Evolutionary conservation across 1,140 invertebrate species (phyloP).

Genomic region (Oryctes rhinoceros): DNA sequence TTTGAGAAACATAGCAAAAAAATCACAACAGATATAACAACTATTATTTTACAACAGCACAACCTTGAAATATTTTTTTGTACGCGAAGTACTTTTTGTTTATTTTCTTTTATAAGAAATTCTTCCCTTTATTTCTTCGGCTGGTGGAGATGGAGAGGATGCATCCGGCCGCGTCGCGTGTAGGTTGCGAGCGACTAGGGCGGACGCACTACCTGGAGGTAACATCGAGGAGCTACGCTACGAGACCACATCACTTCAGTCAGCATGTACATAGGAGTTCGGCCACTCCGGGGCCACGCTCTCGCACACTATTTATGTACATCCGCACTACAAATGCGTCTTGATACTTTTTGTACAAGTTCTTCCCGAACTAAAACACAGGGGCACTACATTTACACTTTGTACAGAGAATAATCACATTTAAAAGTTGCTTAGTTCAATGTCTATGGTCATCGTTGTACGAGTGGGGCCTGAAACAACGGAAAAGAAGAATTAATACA

Average conservation of each 20-base stretch:
- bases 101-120: conserved; percentile 50
- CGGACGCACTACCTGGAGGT: conserved; percentile 49
- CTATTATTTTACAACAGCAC: conserved; percentile 59
- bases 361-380: conserved; percentile 60
- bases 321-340: conserved; percentile 58
- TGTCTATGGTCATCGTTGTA: conserved; percentile 60
- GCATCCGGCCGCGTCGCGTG: conserved; percentile 41
- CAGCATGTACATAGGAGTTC: conserved; percentile 46
- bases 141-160: conserved; percentile 40
- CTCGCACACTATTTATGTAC: conserved; percentile 55
- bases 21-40: conserved; percentile 60
- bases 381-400: conserved; percentile 63
- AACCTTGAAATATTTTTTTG: conserved; percentile 58
- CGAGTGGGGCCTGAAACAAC: conserved; percentile 57
- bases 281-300: conserved; percentile 51
- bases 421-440: conserved; percentile 62
- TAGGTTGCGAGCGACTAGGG: conserved; percentile 21
- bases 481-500: conserved; percentile 15
- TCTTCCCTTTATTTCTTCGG: conserved; percentile 35
- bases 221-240: conserved; percentile 60
- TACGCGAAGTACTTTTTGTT: conserved; percentile 53
- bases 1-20: conserved; percentile 57
- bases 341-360: conserved; percentile 62
- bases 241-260: conserved; percentile 59
- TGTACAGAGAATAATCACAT: conserved; percentile 63